Percentiles rank a stretch among this genome's conserved stretches.
Conservation (phyloP, 2,888 invertebrate genomes). For the Pilophorus perplexus region DNA sequence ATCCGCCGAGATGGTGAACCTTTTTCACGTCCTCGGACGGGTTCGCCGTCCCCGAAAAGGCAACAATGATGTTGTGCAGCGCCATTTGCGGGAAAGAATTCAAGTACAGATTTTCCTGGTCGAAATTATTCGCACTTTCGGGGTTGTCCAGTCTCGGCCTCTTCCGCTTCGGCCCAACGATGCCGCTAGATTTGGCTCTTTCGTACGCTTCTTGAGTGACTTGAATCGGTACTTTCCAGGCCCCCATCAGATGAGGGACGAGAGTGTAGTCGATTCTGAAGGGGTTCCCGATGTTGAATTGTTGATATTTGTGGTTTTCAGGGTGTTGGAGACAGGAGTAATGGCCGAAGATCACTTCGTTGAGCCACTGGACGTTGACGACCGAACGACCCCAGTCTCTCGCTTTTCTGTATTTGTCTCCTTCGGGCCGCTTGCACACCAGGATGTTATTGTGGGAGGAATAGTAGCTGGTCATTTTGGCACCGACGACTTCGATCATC, state of each 20-base stretch:
- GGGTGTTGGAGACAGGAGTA: slow-evolving; percentile 58
- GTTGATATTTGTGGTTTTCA: slow-evolving; percentile 82
- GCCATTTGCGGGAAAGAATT: slow-evolving; percentile 50
- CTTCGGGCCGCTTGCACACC: slow-evolving; percentile 74
- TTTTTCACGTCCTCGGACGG: slow-evolving; percentile 56
- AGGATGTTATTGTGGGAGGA: slow-evolving; percentile 68
- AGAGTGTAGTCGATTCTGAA: slow-evolving; percentile 83
- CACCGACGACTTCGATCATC: slow-evolving; percentile 83
- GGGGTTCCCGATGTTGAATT: slow-evolving; percentile 74
- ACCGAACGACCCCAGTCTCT: slow-evolving; percentile 88
- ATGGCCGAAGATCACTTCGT: slow-evolving; percentile 87
- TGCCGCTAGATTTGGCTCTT: slow-evolving; percentile 65
- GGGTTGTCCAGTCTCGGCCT: slow-evolving; percentile 56
- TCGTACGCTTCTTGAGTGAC: slow-evolving; percentile 84
- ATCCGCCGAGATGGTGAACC: slow-evolving; percentile 75
- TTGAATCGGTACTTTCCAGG: slow-evolving; percentile 91
- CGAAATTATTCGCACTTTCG: slow-evolving; percentile 49
- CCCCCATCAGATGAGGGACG: slow-evolving; percentile 86
- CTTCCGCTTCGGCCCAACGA: slow-evolving; percentile 54
- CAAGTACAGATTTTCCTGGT: slow-evolving; percentile 54
- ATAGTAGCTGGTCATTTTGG: slow-evolving; percentile 65
- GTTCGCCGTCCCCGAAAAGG: slow-evolving; percentile 58
- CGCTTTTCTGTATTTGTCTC: slow-evolving; percentile 83
- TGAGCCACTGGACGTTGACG: slow-evolving; percentile 91
- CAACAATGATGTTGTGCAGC: slow-evolving; percentile 50